Conservation (phyloP, 2,888 invertebrate genomes). For the Ormyrus nitidulus region DNA sequence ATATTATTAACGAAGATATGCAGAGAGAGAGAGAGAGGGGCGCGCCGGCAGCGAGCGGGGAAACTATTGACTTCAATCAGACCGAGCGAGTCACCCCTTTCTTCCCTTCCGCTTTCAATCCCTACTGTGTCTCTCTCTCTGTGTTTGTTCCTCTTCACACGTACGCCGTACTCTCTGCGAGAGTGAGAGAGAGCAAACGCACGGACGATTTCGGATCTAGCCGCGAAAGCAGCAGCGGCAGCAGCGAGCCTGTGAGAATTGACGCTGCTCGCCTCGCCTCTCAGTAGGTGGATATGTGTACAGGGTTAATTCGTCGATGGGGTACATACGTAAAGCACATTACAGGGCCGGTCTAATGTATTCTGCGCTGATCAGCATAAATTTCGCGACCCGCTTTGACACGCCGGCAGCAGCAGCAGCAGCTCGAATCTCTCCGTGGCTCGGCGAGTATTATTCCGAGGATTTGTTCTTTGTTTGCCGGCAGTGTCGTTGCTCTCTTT, state of each 20-base stretch:
- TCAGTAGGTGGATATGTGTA: slow-evolving; percentile 35
- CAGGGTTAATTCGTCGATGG: slow-evolving; percentile 46
- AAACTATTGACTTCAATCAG: slow-evolving; percentile 71
- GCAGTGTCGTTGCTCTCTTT: too few species aligned
- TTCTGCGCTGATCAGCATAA: slow-evolving; percentile 38
- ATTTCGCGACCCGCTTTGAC: slow-evolving; percentile 25
- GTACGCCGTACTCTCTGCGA: slow-evolving; percentile 16
- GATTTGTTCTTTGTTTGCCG: too few species aligned
- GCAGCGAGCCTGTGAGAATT: slow-evolving; percentile 37
- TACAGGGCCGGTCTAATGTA: slow-evolving; percentile 39
- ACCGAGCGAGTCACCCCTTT: slow-evolving; percentile 48
- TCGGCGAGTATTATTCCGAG: too few species aligned
- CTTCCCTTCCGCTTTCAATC: slow-evolving; percentile 55
- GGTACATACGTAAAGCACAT: slow-evolving; percentile 34
- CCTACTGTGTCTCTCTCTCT: slow-evolving; percentile 40
- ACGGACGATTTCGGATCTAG: slow-evolving; percentile 44
- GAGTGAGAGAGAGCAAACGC: slow-evolving; percentile 44
- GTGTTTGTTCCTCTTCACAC: slow-evolving; percentile 33
- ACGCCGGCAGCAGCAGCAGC: neutral
- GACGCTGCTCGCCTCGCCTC: neutral
- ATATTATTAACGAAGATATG: slow-evolving; percentile 72
- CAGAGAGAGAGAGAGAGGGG: slow-evolving; percentile 25
- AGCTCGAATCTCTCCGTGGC: too few species aligned
- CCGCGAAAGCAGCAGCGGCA: slow-evolving; percentile 17
- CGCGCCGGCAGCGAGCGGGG: slow-evolving; percentile 58